Evolutionary conservation across 1,140 invertebrate species (phyloP), one percentile per base, ranked within the genome.

Genomic region (Cherax quadricarinatus): DNA sequence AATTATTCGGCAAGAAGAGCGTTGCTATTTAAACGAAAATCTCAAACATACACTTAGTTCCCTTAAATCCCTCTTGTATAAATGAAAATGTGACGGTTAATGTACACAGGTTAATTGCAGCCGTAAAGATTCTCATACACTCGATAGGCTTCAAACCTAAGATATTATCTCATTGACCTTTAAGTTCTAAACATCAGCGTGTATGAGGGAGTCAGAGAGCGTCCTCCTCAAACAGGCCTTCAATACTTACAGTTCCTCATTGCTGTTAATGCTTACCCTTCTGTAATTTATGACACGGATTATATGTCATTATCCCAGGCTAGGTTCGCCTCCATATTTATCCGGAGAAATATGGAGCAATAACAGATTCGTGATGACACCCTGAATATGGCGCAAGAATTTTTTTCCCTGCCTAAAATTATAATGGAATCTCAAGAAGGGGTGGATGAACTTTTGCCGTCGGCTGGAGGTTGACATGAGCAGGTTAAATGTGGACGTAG

Each of bases 241-340:
- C 14, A 21, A 75, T 75, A 21, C 70, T 75, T 3, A 12, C 21
- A 30, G 70, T 75, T 30, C 70, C 12, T 75, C 70, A 75, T 75
- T 24, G 70, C 70, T 75, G 70, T 7, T 75, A 75, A 75, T 75
- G 1, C 70, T 75, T 12, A n/a, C n/a, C 70, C 70, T 75, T 14
- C 70, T 6, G 1, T 75, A 75, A 30, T 75, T 75, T 75, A 75
- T 75, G 70, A n/a, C 21, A 30, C 21, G 70, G n/a, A 75, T 75
- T 75, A 75, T 75, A 75, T 75, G 70, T 75, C 70, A 75, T 75
- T 75, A 75, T 75, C 70, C 70, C 14, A 24, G 70, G 70, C 70
- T 21, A 75, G 14, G n/a, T 75, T 75, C 70, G 9, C 70, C 70
- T 75, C 70, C 70, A 75, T 75, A 75, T 75, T 75, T 75, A 75